Evolutionary conservation across 2,797 vertebrate genomes (phyloP).

Genomic region (Botia kubotai): DNA sequence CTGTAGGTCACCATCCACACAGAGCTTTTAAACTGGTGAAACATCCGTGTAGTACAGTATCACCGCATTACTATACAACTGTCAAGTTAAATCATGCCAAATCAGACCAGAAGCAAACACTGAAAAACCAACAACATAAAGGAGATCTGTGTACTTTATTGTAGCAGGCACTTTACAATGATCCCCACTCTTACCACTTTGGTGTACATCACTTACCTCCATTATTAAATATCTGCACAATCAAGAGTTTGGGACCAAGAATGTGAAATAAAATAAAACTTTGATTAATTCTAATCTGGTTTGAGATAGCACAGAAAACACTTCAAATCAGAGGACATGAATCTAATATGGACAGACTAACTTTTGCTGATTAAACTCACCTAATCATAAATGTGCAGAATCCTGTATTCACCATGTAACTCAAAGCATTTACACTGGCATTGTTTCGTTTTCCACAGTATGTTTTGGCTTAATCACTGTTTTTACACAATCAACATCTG

Average conservation of each 20-base stretch:
- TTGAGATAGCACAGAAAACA: constrained; percentile 18
- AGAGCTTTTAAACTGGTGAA: neutral
- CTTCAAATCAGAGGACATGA: neutral
- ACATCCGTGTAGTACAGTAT: neutral
- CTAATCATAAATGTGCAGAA: neutral
- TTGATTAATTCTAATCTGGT: constrained; percentile 31
- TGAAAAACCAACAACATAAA: constrained; percentile 24
- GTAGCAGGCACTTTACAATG: constrained; percentile 63
- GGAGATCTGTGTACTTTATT: constrained; percentile 61
- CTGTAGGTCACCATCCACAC: neutral
- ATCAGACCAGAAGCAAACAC: neutral
- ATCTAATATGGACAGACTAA: neutral
- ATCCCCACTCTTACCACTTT: constrained; percentile 38
- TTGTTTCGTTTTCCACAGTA: constrained; percentile 19
- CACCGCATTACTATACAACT: neutral
- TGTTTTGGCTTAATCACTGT: neutral
- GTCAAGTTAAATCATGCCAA: neutral
- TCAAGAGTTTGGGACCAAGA: constrained; percentile 23
- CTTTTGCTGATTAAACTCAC: neutral
- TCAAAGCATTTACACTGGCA: constrained; percentile 10
- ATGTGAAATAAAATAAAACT: constrained; percentile 36
- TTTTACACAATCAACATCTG: neutral
- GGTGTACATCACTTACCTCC: constrained; percentile 40
- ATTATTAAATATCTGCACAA: constrained; percentile 57
- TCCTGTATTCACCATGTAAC: constrained; percentile 14